These are phyloP conservation scores for Drosophila vallismaia DNA, from an alignment of 2,888 invertebrate genomes.

Conservation along the genomic window DNA sequence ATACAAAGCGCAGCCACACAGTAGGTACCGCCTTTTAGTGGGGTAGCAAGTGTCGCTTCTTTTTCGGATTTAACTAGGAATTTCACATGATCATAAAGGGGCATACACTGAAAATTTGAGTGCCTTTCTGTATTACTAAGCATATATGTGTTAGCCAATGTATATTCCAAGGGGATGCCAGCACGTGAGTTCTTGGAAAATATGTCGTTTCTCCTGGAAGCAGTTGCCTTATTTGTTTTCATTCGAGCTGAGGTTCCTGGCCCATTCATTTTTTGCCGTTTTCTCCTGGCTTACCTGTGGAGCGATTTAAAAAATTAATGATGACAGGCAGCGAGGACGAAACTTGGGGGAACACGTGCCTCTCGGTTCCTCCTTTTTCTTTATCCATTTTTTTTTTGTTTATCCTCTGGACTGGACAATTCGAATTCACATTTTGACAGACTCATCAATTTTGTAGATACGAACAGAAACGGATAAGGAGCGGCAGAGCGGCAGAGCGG, in stretches of 20 bases:
- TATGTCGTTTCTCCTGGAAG: slow-evolving; percentile 71
- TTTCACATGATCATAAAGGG: slow-evolving; percentile 79
- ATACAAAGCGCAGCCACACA: slow-evolving; percentile 71
- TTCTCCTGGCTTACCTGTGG: slow-evolving; percentile 27
- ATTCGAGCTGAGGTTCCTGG: slow-evolving; percentile 8
- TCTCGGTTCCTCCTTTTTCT: slow-evolving; percentile 29
- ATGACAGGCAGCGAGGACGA: slow-evolving; percentile 59
- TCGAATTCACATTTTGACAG: slow-evolving; percentile 80
- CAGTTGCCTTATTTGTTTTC: not conserved
- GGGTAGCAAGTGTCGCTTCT: slow-evolving; percentile 72
- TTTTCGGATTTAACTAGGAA: slow-evolving; percentile 60
- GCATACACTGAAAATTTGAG: not conserved
- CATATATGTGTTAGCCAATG: no score
- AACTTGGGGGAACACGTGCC: slow-evolving; percentile 67
- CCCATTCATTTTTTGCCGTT: slow-evolving; percentile 20
- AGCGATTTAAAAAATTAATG: slow-evolving; percentile 75
- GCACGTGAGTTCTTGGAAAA: slow-evolving; percentile 74
- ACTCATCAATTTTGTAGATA: slow-evolving; percentile 79
- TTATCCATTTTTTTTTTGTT: slow-evolving; percentile 21
- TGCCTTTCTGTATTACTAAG: not conserved
- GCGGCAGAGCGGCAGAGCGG: slow-evolving; percentile 7
- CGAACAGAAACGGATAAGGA: slow-evolving; percentile 7
- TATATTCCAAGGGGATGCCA: not conserved
- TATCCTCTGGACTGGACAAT: slow-evolving; percentile 46
- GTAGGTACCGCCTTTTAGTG: slow-evolving; percentile 28